Conservation (phyloP, 2,888 invertebrate species). For the Spicauda simplicius region DNA sequence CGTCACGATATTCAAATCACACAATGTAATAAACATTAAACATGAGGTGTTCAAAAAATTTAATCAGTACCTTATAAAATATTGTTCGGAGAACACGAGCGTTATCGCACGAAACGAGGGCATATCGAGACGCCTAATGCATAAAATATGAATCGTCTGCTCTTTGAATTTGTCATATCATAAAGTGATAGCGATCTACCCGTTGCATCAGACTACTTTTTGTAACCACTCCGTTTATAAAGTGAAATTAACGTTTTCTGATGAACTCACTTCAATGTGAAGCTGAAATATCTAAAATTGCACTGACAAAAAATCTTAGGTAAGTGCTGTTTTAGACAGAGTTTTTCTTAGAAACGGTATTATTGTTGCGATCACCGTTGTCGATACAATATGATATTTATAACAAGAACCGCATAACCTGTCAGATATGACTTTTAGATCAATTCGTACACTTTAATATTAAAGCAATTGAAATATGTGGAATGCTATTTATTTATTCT, state of each 20-base stretch:
- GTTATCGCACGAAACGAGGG: constrained; percentile 50
- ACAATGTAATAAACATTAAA: background rate
- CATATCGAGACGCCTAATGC: constrained; percentile 65
- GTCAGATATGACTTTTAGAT: too few species aligned
- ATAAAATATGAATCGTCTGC: constrained; percentile 74
- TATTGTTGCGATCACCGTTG: too few species aligned
- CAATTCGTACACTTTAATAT: too few species aligned
- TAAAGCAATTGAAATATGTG: too few species aligned
- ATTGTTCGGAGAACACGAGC: constrained; percentile 10
- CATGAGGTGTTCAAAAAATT: constrained; percentile 1
- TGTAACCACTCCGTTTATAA: constrained; percentile 41
- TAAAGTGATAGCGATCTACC: constrained; percentile 61
- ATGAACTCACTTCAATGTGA: constrained; percentile 5
- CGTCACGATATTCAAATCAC: too few species aligned
- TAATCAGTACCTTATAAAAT: constrained; percentile 7
- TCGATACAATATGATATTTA: too few species aligned
- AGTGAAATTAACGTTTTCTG: constrained; percentile 13
- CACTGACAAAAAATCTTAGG: background rate
- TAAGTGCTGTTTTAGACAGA: too few species aligned
- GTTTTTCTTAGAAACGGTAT: too few species aligned
- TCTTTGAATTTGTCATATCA: constrained; percentile 77
- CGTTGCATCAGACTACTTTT: constrained; percentile 54
- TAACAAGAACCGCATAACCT: too few species aligned
- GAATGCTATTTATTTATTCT: too few species aligned
- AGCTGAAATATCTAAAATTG: background rate